Conservation (phyloP, 1,140 invertebrate species). For the Heliconius hewitsoni region DNA sequence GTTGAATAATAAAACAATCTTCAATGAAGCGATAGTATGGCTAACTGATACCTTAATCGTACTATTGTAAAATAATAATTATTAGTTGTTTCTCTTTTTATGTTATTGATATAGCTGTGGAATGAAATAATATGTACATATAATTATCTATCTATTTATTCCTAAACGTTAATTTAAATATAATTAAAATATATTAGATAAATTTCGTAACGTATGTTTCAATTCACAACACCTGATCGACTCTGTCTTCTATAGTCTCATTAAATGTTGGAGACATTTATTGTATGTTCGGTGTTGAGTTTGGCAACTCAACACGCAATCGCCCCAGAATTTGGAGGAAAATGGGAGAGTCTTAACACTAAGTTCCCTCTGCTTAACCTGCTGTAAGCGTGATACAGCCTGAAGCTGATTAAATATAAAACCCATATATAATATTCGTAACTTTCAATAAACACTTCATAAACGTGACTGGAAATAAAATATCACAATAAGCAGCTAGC, state of each 20-base stretch:
- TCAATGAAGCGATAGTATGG: conserved; percentile 46
- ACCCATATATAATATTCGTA: neutral
- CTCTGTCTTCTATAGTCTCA: neutral
- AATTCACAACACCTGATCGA: neutral
- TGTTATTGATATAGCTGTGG: neutral
- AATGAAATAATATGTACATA: neutral
- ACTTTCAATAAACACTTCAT: neutral
- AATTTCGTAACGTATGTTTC: neutral
- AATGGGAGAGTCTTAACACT: neutral
- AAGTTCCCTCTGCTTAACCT: too few species aligned
- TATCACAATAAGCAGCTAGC: neutral
- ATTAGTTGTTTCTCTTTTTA: neutral
- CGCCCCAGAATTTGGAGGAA: too few species aligned
- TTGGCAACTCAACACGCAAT: too few species aligned
- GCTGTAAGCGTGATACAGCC: too few species aligned
- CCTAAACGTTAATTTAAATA: too few species aligned
- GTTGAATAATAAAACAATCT: conserved; percentile 48
- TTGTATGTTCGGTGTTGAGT: too few species aligned
- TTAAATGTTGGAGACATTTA: too few species aligned
- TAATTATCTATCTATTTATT: neutral
- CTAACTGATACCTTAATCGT: conserved; percentile 14
- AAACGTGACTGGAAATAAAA: conserved; percentile 8
- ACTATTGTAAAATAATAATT: neutral
- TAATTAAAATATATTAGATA: neutral
- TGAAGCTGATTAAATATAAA: neutral